Base-by-base conservation (phyloP, 2,797 vertebrate genomes). In the Botia almorhae region DNA sequence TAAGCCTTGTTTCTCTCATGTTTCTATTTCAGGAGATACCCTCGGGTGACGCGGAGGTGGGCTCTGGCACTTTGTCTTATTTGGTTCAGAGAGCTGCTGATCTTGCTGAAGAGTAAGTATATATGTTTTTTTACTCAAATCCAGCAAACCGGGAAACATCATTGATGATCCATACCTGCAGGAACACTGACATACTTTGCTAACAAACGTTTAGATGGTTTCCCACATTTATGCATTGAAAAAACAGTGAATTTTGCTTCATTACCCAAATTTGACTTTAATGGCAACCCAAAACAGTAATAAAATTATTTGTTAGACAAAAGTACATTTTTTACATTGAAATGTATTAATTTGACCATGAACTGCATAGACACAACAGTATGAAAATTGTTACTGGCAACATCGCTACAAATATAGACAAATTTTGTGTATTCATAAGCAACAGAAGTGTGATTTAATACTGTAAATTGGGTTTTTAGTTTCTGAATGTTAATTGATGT, bases 81-180 rank as follows among this genome's bases (percentile, higher is more conserved):
- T 89, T 98, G 90, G 94, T 92, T 63, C 87, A 94, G 74, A 94
- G 91, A 29, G 96, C 97, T 1, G 68, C 69, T 5, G 84, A 87
- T 61, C 83, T 99, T 82, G 95, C 95, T n/a, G 81, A 93, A 0
- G 60, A 75, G 94, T 95, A 67, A 86, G 93, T 90, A 43, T n/a
- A 36, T 23, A 16, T 36, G 7, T 72, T 50, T 71, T 77, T 69
- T 29, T 29, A 29, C 12, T 60, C 36, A 50, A 29, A 77, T 19
- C 10, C 64, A 4, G 0, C 10, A 39, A 46, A 76, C 29, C 11
- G 26, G 50, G 26, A 67, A 64, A 69, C 43, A 51, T 75, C 21
- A 46, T 77, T n/a, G 51, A 48, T 69, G 16, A 43, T 46, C 11
- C 65, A n/a, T 36, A 16, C 65, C 12, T 36, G 10, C 12, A 36